Evolutionary conservation across 2,888 invertebrate species (phyloP).

Genomic region (Nebria brevicollis): DNA sequence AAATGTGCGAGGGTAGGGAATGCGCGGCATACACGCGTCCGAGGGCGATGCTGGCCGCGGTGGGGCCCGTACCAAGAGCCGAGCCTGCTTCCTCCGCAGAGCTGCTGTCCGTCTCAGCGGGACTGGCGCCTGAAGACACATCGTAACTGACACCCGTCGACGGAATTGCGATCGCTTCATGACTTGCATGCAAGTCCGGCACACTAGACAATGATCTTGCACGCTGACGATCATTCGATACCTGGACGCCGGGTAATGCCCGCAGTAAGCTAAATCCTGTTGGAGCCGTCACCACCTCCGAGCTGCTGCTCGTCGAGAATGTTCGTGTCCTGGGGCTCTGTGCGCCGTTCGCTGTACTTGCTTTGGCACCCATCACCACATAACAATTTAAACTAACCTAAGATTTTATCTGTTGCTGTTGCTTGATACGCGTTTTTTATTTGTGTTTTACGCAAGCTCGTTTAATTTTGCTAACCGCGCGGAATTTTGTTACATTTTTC

Average conservation of each 20-base stretch:
- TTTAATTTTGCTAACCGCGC: slow-evolving; percentile 14
- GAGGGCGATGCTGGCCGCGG: slow-evolving; percentile 68
- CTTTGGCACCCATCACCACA: slow-evolving; percentile 81
- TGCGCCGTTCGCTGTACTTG: slow-evolving; percentile 82
- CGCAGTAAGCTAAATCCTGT: slow-evolving; percentile 75
- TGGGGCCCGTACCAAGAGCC: slow-evolving; percentile 59
- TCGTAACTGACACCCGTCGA: slow-evolving; percentile 72
- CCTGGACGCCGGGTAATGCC: slow-evolving; percentile 63
- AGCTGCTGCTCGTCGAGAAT: slow-evolving; percentile 78
- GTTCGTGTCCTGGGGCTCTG: slow-evolving; percentile 78
- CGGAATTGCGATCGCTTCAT: slow-evolving; percentile 71
- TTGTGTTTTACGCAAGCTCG: slow-evolving; percentile 13
- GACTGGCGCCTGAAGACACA: slow-evolving; percentile 72
- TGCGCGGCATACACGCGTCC: slow-evolving; percentile 88
- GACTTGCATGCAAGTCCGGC: slow-evolving; percentile 72
- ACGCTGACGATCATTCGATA: slow-evolving; percentile 79
- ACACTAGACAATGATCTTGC: slow-evolving; percentile 86
- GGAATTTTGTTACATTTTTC: slow-evolving; percentile 13
- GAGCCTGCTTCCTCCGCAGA: slow-evolving; percentile 74
- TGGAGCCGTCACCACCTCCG: slow-evolving; percentile 71
- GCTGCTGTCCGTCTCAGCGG: slow-evolving; percentile 72
- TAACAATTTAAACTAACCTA: slow-evolving; percentile 23
- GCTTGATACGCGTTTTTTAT: not conserved
- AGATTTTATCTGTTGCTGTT: not conserved
- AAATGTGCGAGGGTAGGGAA: slow-evolving; percentile 90